Percentiles rank a stretch among this genome's conserved stretches.
Evolutionary conservation across 2,888 invertebrate species (phyloP).

Genomic region (Sesamia inferens): DNA sequence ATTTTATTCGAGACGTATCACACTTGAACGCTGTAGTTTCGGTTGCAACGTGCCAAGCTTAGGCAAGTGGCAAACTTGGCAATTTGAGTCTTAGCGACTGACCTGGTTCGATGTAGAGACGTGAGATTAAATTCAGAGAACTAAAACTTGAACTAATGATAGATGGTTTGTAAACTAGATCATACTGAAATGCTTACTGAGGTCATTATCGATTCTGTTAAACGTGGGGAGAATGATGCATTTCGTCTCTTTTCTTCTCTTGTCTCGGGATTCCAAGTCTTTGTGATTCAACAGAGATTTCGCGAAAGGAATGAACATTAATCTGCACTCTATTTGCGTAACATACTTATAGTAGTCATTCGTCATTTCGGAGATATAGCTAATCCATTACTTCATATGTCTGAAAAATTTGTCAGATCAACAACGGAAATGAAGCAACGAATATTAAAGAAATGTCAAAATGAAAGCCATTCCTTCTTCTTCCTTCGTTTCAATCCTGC

Average conservation of each 20-base stretch:
- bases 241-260: neutral
- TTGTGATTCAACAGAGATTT: neutral
- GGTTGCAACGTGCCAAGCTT: conserved; percentile 53
- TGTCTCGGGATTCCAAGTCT: neutral
- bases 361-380: neutral
- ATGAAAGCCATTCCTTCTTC: neutral
- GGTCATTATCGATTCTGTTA: neutral
- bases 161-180: neutral
- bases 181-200: neutral
- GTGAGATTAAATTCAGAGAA: conserved; percentile 14
- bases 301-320: neutral
- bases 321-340: neutral
- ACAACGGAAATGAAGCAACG: neutral
- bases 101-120: conserved; percentile 20
- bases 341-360: too few species aligned
- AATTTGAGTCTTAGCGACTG: conserved; percentile 34
- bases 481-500: too few species aligned
- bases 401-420: neutral
- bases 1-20: conserved; percentile 51
- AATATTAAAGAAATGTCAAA: neutral
- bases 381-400: neutral
- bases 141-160: conserved; percentile 24
- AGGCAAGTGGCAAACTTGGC: conserved; percentile 51
- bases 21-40: conserved; percentile 50
- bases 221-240: neutral